phyloP scores from a whole-genome alignment of 2,888 invertebrate genomes.

The Tachina grossa region DNA sequence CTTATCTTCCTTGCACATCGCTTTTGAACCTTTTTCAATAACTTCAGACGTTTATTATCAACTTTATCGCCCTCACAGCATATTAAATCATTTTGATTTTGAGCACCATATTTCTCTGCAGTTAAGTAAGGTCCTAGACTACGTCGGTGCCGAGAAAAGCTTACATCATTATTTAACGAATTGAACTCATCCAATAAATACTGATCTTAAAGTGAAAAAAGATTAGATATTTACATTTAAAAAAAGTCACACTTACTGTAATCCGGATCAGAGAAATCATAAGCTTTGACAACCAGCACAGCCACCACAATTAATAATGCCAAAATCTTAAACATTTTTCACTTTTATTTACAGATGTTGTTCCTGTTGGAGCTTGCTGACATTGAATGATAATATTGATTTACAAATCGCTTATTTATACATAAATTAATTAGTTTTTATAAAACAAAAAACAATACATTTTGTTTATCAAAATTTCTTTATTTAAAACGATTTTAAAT shows the following conservation, averaged over 20 bases:
- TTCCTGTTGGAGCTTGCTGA: not conserved
- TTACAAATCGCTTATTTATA: not conserved
- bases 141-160: constrained; percentile 63
- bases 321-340: constrained; percentile 72
- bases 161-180: constrained; percentile 48
- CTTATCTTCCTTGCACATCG: constrained; percentile 44
- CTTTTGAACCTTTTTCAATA: constrained; percentile 6
- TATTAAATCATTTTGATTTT: constrained; percentile 60
- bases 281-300: constrained; percentile 69
- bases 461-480: not conserved
- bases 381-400: constrained; percentile 17
- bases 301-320: constrained; percentile 61
- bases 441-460: no score
- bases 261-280: constrained; percentile 75
- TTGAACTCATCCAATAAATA: constrained; percentile 73
- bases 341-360: not conserved
- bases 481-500: not conserved
- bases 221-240: not conserved
- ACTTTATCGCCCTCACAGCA: constrained; percentile 74
- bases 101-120: constrained; percentile 56
- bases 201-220: constrained; percentile 72
- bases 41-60: constrained; percentile 57
- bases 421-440: not conserved
- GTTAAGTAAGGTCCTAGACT: constrained; percentile 62
- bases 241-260: constrained; percentile 72